phyloP scores from a whole-genome alignment of 1,140 invertebrate species.

The Papilio machaon region DNA sequence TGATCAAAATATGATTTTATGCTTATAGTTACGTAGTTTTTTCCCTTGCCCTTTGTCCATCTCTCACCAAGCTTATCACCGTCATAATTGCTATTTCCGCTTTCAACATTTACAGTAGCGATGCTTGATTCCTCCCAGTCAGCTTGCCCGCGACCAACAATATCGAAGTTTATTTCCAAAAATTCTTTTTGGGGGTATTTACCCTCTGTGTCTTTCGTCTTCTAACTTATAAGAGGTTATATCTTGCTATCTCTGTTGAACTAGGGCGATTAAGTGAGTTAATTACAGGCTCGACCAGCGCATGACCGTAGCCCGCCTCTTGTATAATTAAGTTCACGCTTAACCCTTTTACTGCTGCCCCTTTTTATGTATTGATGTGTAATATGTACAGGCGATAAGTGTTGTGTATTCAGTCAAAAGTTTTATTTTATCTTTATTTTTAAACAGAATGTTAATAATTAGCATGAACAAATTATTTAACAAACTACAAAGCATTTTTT shows the following conservation, averaged over 20 bases:
- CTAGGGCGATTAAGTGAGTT: constrained; percentile 30
- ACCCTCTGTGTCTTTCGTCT: background rate
- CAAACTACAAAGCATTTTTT: no score
- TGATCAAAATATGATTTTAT: background rate
- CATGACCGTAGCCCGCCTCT: constrained; percentile 26
- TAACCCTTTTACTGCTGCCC: constrained; percentile 29
- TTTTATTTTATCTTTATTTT: constrained; percentile 15
- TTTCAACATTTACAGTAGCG: background rate
- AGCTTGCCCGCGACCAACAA: background rate
- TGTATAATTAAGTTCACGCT: constrained; percentile 34
- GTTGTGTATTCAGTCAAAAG: constrained; percentile 16
- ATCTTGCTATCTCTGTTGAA: background rate
- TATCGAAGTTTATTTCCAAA: constrained; percentile 15
- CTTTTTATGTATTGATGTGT: constrained; percentile 22
- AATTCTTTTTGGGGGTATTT: background rate
- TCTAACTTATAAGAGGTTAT: background rate
- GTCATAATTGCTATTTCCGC: background rate
- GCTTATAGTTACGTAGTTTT: background rate
- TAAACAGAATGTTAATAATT: no score
- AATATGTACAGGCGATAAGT: constrained; percentile 10
- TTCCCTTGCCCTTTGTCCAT: background rate
- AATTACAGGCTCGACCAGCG: constrained; percentile 35
- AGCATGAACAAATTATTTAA: no score
- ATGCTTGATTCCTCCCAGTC: background rate
- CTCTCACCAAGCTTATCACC: background rate